Evolutionary conservation across 2,888 invertebrate genomes (phyloP).

Genomic region (Brachyptera putata): DNA sequence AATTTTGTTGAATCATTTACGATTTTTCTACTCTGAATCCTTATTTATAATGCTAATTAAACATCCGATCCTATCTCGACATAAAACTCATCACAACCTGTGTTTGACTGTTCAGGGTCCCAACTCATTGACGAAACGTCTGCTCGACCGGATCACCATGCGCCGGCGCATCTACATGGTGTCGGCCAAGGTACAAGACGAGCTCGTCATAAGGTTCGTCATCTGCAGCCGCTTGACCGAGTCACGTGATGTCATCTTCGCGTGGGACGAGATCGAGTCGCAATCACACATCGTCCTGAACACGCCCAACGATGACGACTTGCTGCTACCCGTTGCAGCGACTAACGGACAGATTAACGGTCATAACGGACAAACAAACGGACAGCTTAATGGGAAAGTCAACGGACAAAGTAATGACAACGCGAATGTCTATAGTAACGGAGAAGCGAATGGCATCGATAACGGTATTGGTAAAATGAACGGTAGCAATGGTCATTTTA

Average conservation of each 20-base stretch:
- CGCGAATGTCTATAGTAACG: background rate
- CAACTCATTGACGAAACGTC: conserved; percentile 61
- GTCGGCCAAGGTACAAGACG: conserved; percentile 64
- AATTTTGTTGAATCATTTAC: too few species aligned
- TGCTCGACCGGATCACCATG: conserved; percentile 68
- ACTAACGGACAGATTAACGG: background rate
- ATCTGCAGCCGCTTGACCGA: conserved; percentile 71
- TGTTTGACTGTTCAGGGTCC: conserved; percentile 56
- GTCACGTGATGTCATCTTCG: conserved; percentile 67
- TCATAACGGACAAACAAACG: background rate
- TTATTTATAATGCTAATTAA: too few species aligned
- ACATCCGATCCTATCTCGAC: too few species aligned
- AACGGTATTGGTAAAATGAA: background rate
- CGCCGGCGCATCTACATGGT: conserved; percentile 78
- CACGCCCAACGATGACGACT: conserved; percentile 2
- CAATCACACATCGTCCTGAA: conserved; percentile 47
- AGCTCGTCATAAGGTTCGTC: conserved; percentile 73
- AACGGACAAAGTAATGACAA: background rate
- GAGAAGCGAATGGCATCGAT: background rate
- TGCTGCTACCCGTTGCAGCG: too few species aligned
- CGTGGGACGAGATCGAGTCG: conserved; percentile 67
- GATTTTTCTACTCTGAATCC: too few species aligned
- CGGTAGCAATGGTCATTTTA: background rate
- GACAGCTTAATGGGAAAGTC: too few species aligned
- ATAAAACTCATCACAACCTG: too few species aligned